Percentiles rank a stretch among this genome's conserved stretches.
These are phyloP conservation scores for Lepidothrix coronata DNA, from an alignment of 2,113 vertebrate genomes.

Conservation along the genomic window DNA sequence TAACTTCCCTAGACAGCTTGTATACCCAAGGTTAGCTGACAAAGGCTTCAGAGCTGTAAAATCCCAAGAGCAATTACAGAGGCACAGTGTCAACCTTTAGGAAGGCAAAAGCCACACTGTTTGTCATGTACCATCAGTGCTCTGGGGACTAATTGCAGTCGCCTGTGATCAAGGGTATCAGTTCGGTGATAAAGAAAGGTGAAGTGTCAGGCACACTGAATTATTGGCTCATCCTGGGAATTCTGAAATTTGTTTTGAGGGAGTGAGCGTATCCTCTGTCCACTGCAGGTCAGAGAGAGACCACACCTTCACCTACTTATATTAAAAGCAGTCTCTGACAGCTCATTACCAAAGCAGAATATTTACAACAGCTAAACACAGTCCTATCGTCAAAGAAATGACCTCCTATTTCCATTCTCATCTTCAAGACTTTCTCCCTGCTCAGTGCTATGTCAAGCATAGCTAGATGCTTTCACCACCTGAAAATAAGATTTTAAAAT, in stretches of 20 bases:
- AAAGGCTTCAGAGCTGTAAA: slow-evolving; percentile 1
- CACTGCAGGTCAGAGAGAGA: background rate
- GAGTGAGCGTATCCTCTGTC: background rate
- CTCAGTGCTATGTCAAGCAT: background rate
- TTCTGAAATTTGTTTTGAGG: background rate
- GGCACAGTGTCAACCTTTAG: background rate
- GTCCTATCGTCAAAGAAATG: background rate
- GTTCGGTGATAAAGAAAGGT: background rate
- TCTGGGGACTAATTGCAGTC: slow-evolving; percentile 14
- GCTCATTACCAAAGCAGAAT: background rate
- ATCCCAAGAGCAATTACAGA: slow-evolving; percentile 4
- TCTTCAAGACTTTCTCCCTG: background rate
- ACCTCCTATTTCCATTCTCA: background rate
- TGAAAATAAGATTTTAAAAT: background rate
- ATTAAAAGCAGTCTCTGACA: background rate
- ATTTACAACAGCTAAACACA: background rate
- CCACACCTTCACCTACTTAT: background rate
- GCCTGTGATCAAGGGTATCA: background rate
- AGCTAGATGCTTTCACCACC: background rate
- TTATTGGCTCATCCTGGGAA: background rate
- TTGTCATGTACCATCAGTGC: background rate
- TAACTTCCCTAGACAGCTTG: background rate
- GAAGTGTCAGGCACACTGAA: slow-evolving; percentile 11
- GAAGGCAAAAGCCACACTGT: background rate
- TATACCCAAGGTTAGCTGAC: slow-evolving; percentile 24